Evolutionary conservation across 2,888 invertebrate species (phyloP).

Genomic region (Eutolmus rufibarbis): DNA sequence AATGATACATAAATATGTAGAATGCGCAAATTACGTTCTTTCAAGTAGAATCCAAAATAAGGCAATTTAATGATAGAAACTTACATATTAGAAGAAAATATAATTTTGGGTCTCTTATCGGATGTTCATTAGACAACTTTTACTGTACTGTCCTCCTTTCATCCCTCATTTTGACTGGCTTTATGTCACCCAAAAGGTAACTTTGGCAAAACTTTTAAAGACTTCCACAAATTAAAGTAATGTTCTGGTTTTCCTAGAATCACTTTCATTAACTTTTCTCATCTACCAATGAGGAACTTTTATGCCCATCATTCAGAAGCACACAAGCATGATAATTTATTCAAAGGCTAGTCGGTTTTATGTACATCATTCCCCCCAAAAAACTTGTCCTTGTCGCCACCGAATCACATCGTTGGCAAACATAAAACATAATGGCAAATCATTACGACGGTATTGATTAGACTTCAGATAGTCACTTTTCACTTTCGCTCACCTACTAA

Average conservation of each 20-base stretch:
- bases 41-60: background rate
- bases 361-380: background rate
- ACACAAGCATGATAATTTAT: background rate
- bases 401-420: background rate
- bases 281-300: background rate
- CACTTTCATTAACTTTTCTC: background rate
- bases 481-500: slow-evolving; percentile 26
- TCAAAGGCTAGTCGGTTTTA: background rate
- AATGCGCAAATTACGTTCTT: background rate
- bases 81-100: background rate
- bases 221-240: background rate
- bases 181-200: background rate
- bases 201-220: background rate
- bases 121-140: background rate
- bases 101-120: background rate
- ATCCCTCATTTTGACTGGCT: background rate
- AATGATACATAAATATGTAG: no score
- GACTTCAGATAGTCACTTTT: slow-evolving; percentile 16
- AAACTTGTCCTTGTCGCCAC: background rate
- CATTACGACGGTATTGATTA: slow-evolving; percentile 24
- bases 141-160: background rate
- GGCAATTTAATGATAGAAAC: background rate
- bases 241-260: background rate
- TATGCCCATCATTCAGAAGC: background rate
- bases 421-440: slow-evolving; percentile 29